phyloP scores from a whole-genome alignment of 2,113 vertebrate genomes.

The Sander vitreus region DNA sequence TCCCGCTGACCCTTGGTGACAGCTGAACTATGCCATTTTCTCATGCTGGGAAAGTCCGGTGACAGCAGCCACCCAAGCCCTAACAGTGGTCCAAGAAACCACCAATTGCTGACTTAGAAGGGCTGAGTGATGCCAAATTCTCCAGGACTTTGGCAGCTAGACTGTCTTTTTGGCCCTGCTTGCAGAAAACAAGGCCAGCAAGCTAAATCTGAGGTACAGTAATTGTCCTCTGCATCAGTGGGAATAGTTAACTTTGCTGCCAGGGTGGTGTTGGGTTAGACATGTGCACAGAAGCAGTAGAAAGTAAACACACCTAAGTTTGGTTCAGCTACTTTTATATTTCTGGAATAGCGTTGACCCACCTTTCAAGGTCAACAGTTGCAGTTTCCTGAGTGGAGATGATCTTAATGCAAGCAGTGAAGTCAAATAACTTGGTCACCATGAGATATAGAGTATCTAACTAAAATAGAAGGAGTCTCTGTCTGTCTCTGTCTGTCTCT shows the following conservation, averaged over 20 bases:
- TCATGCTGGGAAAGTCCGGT: conserved; percentile 73
- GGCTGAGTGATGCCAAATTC: conserved; percentile 57
- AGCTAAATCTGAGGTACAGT: conserved; percentile 62
- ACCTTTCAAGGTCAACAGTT: conserved; percentile 8
- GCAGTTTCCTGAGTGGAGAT: neutral
- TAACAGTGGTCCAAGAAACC: conserved; percentile 58
- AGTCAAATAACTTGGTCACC: neutral
- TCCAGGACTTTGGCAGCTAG: conserved; percentile 65
- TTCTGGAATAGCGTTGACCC: neutral
- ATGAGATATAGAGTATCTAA: neutral
- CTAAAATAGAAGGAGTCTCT: too few relatives aligned
- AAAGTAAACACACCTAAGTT: conserved; percentile 46
- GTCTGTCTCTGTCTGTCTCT: too few relatives aligned
- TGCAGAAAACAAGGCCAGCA: conserved; percentile 57
- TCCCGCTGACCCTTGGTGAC: conserved; percentile 71
- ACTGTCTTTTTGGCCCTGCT: conserved; percentile 35
- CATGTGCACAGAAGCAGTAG: conserved; percentile 17
- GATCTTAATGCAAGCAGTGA: neutral
- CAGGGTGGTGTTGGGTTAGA: conserved; percentile 23
- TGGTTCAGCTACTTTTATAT: conserved; percentile 28
- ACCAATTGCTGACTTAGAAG: conserved; percentile 72
- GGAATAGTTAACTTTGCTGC: conserved; percentile 34
- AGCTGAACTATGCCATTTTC: conserved; percentile 77
- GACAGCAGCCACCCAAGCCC: conserved; percentile 68
- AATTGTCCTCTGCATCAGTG: conserved; percentile 57